Evolutionary conservation across 2,113 vertebrate genomes (phyloP), one percentile per base, ranked within the genome.

Genomic region (Gobio gobio): DNA sequence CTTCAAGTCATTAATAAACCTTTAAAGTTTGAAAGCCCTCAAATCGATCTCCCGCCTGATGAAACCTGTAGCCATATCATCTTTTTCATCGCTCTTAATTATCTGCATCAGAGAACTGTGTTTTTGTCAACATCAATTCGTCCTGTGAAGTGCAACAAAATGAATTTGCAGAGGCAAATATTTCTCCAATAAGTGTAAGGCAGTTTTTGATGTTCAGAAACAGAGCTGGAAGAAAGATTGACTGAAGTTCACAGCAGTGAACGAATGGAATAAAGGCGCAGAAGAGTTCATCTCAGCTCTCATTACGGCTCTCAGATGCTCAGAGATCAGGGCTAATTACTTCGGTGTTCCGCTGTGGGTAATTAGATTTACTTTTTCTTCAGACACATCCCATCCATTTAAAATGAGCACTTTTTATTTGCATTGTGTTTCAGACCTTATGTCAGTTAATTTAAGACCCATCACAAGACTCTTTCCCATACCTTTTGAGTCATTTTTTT

Each of bases 21-120:
- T 47, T 64, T 13, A 80, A 26, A 80, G 78, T 43, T 64, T 20
- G 59, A 64, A 64, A 24, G 6, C 24, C 59, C 40, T 59, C 78
- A 80, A 47, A 80, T 80, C 58, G 40, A 80, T 80, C 59, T 80
- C 58, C 40, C 45, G 24, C 43, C 76, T n/a, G 59, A 80, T 26
- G 40, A 45, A 80, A 78, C 40, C 49, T 36, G 74, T 56, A 77
- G 47, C 16, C 16, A 10, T 36, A 77, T 22, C 75, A 40, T 22
- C n/a, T n/a, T 18, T 36, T 22, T 18, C 61, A 54, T 54, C 24
- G 1, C 73, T 76, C 45, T 76, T 78, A 40, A 78, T 61, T 58
- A 43, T 54, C 49, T 2, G 4, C 54, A 59, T 45, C 14, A 43
- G 22, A 80, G 58, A 63, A 16, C 8, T 45, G 10, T 26, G 78